Evolutionary conservation across 2,797 vertebrate species (phyloP).

Genomic region (Hippopotamyrus pictus): DNA sequence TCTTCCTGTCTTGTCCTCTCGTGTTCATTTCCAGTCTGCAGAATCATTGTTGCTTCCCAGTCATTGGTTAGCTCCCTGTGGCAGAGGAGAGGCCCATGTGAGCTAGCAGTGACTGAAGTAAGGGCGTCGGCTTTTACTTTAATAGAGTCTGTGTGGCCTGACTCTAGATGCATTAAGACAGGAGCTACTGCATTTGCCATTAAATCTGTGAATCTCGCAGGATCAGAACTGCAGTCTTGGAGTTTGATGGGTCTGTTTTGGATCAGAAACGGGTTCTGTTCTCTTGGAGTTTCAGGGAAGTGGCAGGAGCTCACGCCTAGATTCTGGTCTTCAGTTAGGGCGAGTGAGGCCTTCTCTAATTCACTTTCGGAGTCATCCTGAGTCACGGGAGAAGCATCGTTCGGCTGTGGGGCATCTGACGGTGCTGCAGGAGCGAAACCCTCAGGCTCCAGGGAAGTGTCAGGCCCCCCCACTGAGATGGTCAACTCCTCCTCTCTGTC

Average conservation of each 20-base stretch:
- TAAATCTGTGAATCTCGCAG: background rate
- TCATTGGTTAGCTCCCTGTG: conserved; percentile 56
- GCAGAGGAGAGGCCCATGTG: conserved; percentile 60
- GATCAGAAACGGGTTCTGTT: conserved; percentile 32
- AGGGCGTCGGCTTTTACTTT: conserved; percentile 26
- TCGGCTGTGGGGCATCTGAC: conserved; percentile 14
- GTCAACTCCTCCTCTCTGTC: conserved; percentile 25
- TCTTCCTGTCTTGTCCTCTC: background rate
- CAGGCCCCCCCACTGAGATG: background rate
- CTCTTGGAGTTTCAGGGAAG: conserved; percentile 22
- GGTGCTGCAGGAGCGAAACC: conserved; percentile 2
- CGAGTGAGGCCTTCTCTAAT: conserved; percentile 23
- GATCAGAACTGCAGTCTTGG: conserved; percentile 6
- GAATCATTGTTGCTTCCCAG: conserved; percentile 40
- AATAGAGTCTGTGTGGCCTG: conserved; percentile 23
- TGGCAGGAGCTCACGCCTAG: background rate
- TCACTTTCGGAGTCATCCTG: background rate
- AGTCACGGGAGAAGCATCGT: conserved; percentile 19
- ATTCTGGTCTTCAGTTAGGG: conserved; percentile 25
- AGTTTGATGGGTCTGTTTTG: conserved; percentile 19
- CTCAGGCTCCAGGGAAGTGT: conserved; percentile 9
- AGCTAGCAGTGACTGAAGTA: conserved; percentile 35
- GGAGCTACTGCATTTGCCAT: conserved; percentile 22
- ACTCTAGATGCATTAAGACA: conserved; percentile 29
- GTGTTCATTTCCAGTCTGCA: background rate